Base-by-base conservation (phyloP, 2,113 vertebrate genomes). In the Echinops telfairi region DNA sequence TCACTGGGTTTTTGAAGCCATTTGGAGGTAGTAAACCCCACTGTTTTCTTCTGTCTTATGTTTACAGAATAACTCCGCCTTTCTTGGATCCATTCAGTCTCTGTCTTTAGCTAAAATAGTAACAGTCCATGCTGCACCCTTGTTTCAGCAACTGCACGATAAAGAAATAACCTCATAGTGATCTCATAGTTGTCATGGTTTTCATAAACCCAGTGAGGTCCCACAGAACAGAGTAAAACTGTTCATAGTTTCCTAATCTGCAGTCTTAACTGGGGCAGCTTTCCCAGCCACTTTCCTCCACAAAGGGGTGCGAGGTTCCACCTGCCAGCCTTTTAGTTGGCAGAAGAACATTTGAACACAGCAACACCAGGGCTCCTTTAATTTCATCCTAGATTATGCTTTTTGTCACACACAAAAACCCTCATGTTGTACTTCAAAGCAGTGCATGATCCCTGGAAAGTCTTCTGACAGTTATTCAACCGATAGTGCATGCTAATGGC, bases 351-450 rank as follows among this genome's bases (percentile, higher is more conserved):
- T 19, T 73, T 36, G 15, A 73, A 16, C n/a, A 73, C 3, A 36
- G 33, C 33, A 73, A 4, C 71, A 36, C 19, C 71, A 36, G 7
- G 17, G 8, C 17, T 73, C 33, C 19, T 73, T 22, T 20, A 73
- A 53, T 20, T 71, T 94, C 60, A 82, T 36, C 38, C 80, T 92
- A 85, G 2, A 12, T n/a, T 92, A 82, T 58, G 5, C 29, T 83
- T 84, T 90, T 38, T 71, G 78, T 1, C 38, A 40, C 2, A 68
- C 14, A 83, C 25, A 58, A 58, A 79, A 93, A 53, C 27, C 20
- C 31, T 71, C 33, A 62, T 62, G 60, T 23, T 62, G 3, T 84
- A 14, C 75, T 94, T 81, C 38, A 88, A 91, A 43, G 2, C 89
- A 22, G 1, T 62, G 78, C 73, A 60, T 73, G 38, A 92, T 53